Percentiles rank a stretch among this genome's conserved stretches.
Evolutionary conservation across 2,113 vertebrate genomes (phyloP).

Genomic region (Porphyrio hochstetteri): DNA sequence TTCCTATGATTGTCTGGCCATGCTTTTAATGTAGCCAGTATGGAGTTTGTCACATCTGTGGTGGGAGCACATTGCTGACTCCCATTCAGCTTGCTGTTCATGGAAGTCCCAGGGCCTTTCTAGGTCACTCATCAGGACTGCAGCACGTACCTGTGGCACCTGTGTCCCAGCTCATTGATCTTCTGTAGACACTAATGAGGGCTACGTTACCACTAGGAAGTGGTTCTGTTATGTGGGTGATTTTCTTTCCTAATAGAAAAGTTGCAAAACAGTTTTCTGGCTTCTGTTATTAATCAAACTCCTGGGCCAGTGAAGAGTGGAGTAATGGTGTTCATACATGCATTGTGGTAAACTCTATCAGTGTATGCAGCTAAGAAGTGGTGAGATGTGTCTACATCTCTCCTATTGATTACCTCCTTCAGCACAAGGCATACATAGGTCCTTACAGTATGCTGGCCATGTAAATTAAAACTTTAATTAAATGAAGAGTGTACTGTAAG

Average conservation of each 20-base stretch:
- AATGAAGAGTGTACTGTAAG: constrained; percentile 48
- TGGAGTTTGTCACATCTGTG: background rate
- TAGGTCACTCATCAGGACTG: background rate
- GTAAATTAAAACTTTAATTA: constrained; percentile 70
- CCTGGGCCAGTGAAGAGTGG: background rate
- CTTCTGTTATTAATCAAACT: constrained; percentile 55
- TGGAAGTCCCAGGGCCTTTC: background rate
- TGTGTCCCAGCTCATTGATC: background rate
- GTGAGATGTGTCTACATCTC: constrained; percentile 37
- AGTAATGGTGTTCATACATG: constrained; percentile 14
- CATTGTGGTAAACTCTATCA: constrained; percentile 62
- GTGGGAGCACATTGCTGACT: background rate
- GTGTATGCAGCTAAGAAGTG: constrained; percentile 52
- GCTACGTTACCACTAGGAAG: background rate
- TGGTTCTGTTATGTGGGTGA: background rate
- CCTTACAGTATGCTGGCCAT: background rate
- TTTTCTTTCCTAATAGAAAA: constrained; percentile 37
- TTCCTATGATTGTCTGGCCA: background rate
- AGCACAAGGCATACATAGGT: constrained; percentile 37
- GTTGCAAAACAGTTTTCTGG: constrained; percentile 37
- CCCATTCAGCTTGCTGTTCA: background rate
- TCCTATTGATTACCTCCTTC: constrained; percentile 66
- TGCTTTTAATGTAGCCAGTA: background rate
- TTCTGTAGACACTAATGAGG: background rate
- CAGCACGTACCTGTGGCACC: background rate